A percentile compares a stretch with the other conserved stretches of the same genome.
These are phyloP conservation scores for Ametastegia equiseti DNA, from an alignment of 2,888 invertebrate genomes.

Conservation along the genomic window DNA sequence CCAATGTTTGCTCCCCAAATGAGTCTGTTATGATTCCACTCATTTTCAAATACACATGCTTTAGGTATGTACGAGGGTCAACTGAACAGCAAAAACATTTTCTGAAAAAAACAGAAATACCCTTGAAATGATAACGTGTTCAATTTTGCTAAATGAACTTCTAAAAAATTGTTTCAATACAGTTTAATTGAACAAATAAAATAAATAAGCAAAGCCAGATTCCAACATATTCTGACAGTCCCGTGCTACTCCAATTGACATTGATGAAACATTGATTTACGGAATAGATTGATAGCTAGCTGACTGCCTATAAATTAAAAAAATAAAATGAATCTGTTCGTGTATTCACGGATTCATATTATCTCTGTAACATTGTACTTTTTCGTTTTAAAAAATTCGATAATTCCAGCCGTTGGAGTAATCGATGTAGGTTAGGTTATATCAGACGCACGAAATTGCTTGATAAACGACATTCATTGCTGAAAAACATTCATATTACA, in stretches of 20 bases:
- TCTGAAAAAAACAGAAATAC: neutral
- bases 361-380: neutral
- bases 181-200: neutral
- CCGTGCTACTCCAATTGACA: neutral
- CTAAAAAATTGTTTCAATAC: neutral
- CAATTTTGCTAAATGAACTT: neutral
- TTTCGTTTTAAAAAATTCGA: neutral
- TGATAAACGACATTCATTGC: neutral
- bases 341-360: neutral
- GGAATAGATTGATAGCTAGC: neutral
- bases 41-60: conserved; percentile 1
- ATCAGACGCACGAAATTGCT: neutral
- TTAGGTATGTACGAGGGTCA: neutral
- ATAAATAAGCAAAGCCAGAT: neutral
- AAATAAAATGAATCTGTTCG: no score
- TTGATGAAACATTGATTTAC: neutral
- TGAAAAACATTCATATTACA: neutral
- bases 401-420: neutral
- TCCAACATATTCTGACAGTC: neutral
- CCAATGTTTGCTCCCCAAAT: conserved; percentile 38
- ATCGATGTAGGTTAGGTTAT: neutral
- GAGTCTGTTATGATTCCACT: conserved; percentile 6
- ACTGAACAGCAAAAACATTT: neutral
- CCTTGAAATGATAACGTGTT: neutral
- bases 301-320: no score